phyloP scores from a whole-genome alignment of 2,888 invertebrate genomes.

The Stenodera caucasica region DNA sequence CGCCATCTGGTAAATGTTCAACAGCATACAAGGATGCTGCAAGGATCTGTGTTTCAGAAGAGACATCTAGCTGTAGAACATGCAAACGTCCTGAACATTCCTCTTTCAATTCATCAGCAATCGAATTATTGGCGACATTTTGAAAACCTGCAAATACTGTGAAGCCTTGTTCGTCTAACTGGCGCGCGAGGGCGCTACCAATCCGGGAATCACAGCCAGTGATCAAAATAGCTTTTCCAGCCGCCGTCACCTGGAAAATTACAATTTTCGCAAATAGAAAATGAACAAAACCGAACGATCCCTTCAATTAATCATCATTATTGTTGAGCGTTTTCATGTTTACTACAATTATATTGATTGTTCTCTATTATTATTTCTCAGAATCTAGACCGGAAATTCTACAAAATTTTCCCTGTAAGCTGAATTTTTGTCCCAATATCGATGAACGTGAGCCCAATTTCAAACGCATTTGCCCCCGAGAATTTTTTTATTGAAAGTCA shows the following conservation, averaged over 20 bases:
- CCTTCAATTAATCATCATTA: neutral
- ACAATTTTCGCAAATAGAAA: neutral
- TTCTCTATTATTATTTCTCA: neutral
- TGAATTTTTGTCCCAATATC: neutral
- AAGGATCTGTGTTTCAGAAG: constrained; percentile 77
- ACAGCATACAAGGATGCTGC: constrained; percentile 76
- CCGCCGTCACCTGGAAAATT: constrained; percentile 70
- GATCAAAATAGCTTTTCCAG: constrained; percentile 80
- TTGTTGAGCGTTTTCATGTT: neutral
- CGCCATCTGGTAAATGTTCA: constrained; percentile 77
- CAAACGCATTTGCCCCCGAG: no score
- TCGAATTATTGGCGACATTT: constrained; percentile 66
- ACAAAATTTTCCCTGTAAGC: neutral
- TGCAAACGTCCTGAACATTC: constrained; percentile 72
- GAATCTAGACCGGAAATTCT: neutral
- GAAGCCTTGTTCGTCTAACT: constrained; percentile 81
- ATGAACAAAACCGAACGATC: no score
- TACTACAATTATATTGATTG: neutral
- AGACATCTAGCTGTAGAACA: constrained; percentile 77
- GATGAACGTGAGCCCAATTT: neutral
- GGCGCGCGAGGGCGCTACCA: constrained; percentile 74
- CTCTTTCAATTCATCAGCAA: constrained; percentile 74
- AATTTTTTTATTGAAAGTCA: neutral
- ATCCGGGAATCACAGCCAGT: constrained; percentile 82
- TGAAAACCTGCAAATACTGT: constrained; percentile 87